A percentile compares a stretch with the other conserved stretches of the same genome.
Conservation (phyloP, 2,113 vertebrate species). For the Brachypteracias leptosomus region DNA sequence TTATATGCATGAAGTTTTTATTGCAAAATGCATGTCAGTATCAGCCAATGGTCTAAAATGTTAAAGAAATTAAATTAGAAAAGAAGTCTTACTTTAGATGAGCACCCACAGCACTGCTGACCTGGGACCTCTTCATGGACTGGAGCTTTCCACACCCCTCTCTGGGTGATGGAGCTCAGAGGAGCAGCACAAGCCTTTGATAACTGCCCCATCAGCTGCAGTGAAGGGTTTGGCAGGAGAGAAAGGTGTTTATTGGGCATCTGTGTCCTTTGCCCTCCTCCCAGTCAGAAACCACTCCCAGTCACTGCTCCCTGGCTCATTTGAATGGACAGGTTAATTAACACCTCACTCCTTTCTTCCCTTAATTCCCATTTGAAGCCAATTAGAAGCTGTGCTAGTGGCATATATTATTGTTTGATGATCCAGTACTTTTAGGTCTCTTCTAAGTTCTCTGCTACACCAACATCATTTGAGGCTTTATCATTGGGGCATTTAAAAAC, state of each 20-base stretch:
- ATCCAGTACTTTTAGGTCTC: not conserved
- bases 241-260: not conserved
- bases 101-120: not conserved
- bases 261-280: not conserved
- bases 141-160: not conserved
- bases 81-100: not conserved
- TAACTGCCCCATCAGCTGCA: not conserved
- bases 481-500: no score
- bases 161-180: not conserved
- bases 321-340: not conserved
- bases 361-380: not conserved
- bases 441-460: not conserved
- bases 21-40: not conserved
- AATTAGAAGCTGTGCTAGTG: not conserved
- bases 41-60: not conserved
- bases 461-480: not conserved
- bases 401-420: not conserved
- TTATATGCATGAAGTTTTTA: not conserved
- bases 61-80: not conserved
- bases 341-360: not conserved
- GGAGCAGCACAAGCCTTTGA: not conserved
- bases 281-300: not conserved
- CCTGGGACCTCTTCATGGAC: not conserved
- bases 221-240: not conserved
- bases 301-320: not conserved